phyloP scores from a whole-genome alignment of 2,888 invertebrate species.

The Drosophila algonquin region DNA sequence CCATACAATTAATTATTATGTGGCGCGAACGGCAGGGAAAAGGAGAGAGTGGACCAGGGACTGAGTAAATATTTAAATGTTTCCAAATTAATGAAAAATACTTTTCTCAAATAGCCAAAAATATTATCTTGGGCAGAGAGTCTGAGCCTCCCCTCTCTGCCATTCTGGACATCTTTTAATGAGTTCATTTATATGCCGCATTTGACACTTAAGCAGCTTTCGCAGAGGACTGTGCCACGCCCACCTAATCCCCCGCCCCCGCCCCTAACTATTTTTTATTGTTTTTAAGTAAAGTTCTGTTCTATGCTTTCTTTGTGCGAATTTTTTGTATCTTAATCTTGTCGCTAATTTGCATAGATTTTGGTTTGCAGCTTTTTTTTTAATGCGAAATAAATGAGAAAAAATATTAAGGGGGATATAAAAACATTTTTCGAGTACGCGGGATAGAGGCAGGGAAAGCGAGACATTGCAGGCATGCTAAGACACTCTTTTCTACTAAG shows the following conservation, averaged over 20 bases:
- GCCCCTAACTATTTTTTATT: conserved; percentile 48
- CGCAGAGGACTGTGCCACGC: conserved; percentile 21
- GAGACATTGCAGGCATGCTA: too few species aligned
- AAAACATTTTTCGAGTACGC: neutral
- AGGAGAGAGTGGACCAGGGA: neutral
- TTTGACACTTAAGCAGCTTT: conserved; percentile 40
- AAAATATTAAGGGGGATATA: neutral
- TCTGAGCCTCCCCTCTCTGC: conserved; percentile 3
- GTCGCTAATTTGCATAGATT: conserved; percentile 67
- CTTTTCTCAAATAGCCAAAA: conserved; percentile 66
- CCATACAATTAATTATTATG: conserved; percentile 75
- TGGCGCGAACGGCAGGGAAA: conserved; percentile 34
- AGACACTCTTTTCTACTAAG: too few species aligned
- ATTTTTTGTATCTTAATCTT: conserved; percentile 42
- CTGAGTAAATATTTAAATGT: conserved; percentile 75
- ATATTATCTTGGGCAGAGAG: conserved; percentile 57
- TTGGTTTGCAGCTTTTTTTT: conserved; percentile 9
- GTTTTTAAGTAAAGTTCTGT: conserved; percentile 24
- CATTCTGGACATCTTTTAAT: conserved; percentile 55
- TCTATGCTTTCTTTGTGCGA: neutral
- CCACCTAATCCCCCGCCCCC: conserved; percentile 9
- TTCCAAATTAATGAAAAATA: conserved; percentile 74
- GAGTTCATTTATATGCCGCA: conserved; percentile 78
- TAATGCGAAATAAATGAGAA: conserved; percentile 33
- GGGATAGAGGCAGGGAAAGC: too few species aligned